These are phyloP conservation scores for Pandion haliaetus DNA, from an alignment of 2,113 vertebrate genomes.

Conservation along the genomic window DNA sequence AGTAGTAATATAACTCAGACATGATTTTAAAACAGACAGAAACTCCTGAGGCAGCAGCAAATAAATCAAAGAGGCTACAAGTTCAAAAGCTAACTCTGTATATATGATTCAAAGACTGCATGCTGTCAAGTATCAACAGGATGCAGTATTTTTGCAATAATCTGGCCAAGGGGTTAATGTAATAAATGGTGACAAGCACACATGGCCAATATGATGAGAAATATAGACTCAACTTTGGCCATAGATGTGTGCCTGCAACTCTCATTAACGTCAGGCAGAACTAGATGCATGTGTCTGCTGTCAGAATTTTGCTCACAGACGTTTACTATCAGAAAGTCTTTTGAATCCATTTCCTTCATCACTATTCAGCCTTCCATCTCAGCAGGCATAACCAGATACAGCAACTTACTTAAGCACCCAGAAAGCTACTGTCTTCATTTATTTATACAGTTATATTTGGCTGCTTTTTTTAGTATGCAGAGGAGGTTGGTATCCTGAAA, in stretches of 20 bases:
- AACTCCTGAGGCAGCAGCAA: slow-evolving; percentile 16
- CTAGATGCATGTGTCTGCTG: background rate
- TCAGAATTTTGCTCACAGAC: background rate
- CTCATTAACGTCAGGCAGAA: background rate
- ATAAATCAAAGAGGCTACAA: slow-evolving; percentile 40
- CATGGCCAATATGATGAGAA: background rate
- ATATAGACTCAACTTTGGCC: background rate
- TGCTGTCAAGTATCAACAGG: slow-evolving; percentile 1
- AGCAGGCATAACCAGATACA: background rate
- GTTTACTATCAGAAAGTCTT: background rate
- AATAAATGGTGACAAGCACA: slow-evolving; percentile 23
- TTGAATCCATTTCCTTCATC: background rate
- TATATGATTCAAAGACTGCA: slow-evolving; percentile 21
- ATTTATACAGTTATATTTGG: background rate
- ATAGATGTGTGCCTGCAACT: background rate
- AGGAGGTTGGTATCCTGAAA: background rate
- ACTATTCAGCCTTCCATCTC: background rate
- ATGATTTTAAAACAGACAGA: slow-evolving; percentile 12
- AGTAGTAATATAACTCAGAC: background rate
- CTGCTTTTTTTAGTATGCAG: background rate
- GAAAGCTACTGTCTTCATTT: background rate
- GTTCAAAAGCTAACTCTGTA: slow-evolving; percentile 29
- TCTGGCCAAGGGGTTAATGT: slow-evolving; percentile 5
- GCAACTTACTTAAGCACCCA: background rate
- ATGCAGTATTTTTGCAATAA: background rate